Conservation (phyloP, 2,113 vertebrate genomes). For the Thalassoma bifasciatum region DNA sequence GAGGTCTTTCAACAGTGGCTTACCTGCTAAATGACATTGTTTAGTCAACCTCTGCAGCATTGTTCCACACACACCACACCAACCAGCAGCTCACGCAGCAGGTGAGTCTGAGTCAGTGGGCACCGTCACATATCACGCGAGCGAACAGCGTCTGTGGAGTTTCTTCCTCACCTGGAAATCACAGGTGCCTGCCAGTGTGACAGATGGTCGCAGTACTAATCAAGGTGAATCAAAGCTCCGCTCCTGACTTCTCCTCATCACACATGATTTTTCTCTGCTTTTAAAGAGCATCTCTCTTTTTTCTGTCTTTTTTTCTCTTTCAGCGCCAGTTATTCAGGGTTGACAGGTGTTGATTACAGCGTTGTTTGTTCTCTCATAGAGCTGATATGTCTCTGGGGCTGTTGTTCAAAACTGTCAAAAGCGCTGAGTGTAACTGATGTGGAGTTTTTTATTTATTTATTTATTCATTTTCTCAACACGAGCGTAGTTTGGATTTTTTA, state of each 20-base stretch:
- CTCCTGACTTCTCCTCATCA: background rate
- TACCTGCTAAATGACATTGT: conserved; percentile 34
- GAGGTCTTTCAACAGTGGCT: no score
- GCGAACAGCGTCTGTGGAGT: conserved; percentile 1
- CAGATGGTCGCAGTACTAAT: conserved; percentile 53
- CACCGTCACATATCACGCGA: background rate
- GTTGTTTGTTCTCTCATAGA: conserved; percentile 41
- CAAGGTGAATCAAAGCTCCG: conserved; percentile 55
- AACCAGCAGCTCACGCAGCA: conserved; percentile 43
- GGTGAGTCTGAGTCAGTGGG: conserved; percentile 38
- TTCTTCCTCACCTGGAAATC: conserved; percentile 47
- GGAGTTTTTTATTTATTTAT: background rate
- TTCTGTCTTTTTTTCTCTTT: background rate
- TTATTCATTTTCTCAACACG: background rate
- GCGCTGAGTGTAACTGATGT: conserved; percentile 19
- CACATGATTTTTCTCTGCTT: background rate
- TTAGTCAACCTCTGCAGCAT: conserved; percentile 31
- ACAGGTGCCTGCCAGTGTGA: conserved; percentile 47
- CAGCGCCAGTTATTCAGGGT: conserved; percentile 32
- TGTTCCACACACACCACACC: conserved; percentile 22
- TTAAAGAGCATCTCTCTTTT: background rate
- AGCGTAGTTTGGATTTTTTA: background rate
- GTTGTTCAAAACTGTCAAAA: conserved; percentile 41
- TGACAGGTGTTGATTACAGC: conserved; percentile 50
- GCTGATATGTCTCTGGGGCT: conserved; percentile 41